Base-by-base conservation (phyloP, 2,113 vertebrate genomes). In the Bujurquina vittata region DNA sequence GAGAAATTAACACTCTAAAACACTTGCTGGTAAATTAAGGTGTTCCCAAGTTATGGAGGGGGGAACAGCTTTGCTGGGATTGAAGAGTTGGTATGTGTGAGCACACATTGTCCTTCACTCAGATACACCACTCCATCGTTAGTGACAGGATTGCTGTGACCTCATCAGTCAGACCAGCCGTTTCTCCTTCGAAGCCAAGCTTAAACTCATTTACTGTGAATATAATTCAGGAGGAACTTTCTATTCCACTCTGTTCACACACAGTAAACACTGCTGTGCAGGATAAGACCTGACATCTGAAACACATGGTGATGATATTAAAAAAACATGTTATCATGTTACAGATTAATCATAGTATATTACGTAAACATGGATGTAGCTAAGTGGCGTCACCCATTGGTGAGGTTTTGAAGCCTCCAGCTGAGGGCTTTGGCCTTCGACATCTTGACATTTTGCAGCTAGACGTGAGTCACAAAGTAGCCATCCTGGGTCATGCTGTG, bases 401-500 rank as follows among this genome's bases (percentile, higher is more conserved):
- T 49, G 63, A 40, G 15, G 23, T 49, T 49, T 69, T 49, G 40
- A 69, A 49, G 40, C 5, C 15, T 22, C 10, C 9, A 4, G n/a
- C 11, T 23, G 55, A 23, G 22, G 5, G 1, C 5, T 57, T 23
- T 14, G 55, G 11, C 55, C 49, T 67, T 67, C n/a, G 7, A 22
- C 8, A 26, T 0, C 10, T 26, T 29, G 37, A 67, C 3, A 11
- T 67, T 49, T 29, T 49, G 17, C 14, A 69, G 14, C 63, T 52
- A 26, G 15, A 52, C 29, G 23, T 72, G 15, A 49, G 1, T 31
- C 6, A 72, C 26, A 72, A 54, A 72, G 20, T 31, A 54, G 67
- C 67, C 26, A 54, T 10, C 23, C 26, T 54, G 8, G 31, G 0
- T 52, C 65, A 20, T 49, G 29, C 26, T 0, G 17, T 52, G 10